Base-by-base conservation (phyloP, 2,113 vertebrate genomes). In the Lophius piscatorius region DNA sequence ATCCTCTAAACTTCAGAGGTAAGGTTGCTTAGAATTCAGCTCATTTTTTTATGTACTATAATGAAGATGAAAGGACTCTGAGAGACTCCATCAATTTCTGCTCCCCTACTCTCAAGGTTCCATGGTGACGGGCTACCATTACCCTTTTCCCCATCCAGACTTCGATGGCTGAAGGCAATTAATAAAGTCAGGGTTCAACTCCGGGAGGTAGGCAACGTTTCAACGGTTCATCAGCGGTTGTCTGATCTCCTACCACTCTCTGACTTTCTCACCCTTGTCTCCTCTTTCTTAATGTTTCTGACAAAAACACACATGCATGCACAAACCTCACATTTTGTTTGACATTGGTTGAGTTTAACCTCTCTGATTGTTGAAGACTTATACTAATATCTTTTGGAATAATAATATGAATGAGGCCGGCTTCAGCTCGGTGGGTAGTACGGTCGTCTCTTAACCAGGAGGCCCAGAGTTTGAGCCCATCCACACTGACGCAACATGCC, bases 181-280 rank as follows among this genome's bases (percentile, higher is more conserved):
- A 97, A 88, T 88, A 98, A 96, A 94, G 94, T 99, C 69, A 91
- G 95, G 71, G 86, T 97, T 72, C 94, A 88, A 59, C 91, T 99
- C 26, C 94, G 94, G 16, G 93, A 99, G 97, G 97, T 99, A 94
- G 78, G 93, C 65, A 73, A 1, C 45, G 13, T 66, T 65, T 49
- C 8, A 31, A 45, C 2, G 21, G 6, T 36, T 38, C 2, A 12
- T 49, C 56, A 20, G 38, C 33, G 21, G 51, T 10, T 35, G 11
- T 48, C 34, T 42, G 3, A 51, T 55, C 14, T 35, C 9, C 39
- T 3, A n/a, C n/a, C n/a, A 66, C 28, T 40, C 14, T 22, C 36
- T 51, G 13, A 33, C 16, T 36, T 35, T 42, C 9, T 55, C 24
- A 9, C 22, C 4, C 6, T 41, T 3, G 31, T 50, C 4, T 45